A percentile compares a stretch with the other conserved stretches of the same genome.
Conservation (phyloP, 2,113 vertebrate genomes). For the Calcarius ornatus region DNA sequence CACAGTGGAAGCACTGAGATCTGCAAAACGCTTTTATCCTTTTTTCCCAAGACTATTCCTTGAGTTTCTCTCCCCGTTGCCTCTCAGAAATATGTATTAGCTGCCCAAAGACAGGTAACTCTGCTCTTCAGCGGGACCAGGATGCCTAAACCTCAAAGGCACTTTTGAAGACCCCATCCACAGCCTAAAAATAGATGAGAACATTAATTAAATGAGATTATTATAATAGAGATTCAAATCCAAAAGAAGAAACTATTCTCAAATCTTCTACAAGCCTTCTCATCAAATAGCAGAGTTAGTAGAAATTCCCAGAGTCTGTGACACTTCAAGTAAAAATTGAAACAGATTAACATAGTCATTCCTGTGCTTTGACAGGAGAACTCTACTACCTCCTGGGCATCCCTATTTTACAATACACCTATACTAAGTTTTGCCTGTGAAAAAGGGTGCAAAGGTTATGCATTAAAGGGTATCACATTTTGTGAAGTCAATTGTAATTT, state of each 20-base stretch:
- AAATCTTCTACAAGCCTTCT: not conserved
- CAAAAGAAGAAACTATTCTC: not conserved
- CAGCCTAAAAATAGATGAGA: not conserved
- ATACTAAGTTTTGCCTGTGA: not conserved
- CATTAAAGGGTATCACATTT: not conserved
- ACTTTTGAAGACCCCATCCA: not conserved
- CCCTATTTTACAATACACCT: not conserved
- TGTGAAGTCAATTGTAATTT: not conserved
- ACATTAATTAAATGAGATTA: not conserved
- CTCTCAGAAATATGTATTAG: not conserved
- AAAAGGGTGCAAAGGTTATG: not conserved
- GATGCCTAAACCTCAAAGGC: not conserved
- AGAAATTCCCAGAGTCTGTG: not conserved
- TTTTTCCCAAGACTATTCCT: not conserved
- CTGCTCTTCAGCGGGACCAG: not conserved
- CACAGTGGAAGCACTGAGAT: not conserved
- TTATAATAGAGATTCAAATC: not conserved
- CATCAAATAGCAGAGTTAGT: not conserved
- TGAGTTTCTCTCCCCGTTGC: not conserved
- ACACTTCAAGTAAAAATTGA: not conserved
- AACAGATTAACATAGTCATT: not conserved
- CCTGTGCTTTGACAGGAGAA: not conserved
- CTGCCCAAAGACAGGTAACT: rapidly evolving
- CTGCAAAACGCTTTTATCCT: not conserved
- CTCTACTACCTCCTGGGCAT: not conserved